Evolutionary conservation across 2,888 invertebrate species (phyloP), one percentile per base, ranked within the genome.

Genomic region (Eupelmus urozonus): DNA sequence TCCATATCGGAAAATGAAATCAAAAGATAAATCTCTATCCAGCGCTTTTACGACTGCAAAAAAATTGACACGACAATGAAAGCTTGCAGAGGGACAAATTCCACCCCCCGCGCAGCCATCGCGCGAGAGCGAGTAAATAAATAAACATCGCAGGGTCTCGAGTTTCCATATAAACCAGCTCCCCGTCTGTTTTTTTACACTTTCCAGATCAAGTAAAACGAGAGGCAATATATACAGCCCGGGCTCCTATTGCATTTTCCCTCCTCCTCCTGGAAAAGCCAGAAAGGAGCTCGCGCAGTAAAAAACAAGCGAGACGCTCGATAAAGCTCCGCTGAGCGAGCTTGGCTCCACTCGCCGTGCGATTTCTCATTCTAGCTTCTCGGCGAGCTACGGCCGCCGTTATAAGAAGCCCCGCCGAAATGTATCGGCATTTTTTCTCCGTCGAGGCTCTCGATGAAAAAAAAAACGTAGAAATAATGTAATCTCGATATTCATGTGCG

Each of bases 301-400:
- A 51, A 66, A 29, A 51, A 66, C 27, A 51, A 29, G 29, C 29
- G 29, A 53, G 20, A 11, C 62, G 40, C 16, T 34, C 29, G 5
- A 66, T 66, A 66, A 66, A 29, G 66, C 66, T 34, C 3, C 34
- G 51, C 7, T 55, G 9, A 34, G 9, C 9, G 9, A 34, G 9
- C 34, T n/a, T n/a, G n/a, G n/a, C n/a, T n/a, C n/a, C 18, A 18
- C 13, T 55, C 11, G 3, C n/a, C 49, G n/a, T 1, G 25, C 25
- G 66, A 51, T 34, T 29, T 18, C 40, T 63, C 63, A 34, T 62
- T n/a, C n/a, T n/a, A n/a, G n/a, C n/a, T n/a, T n/a, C n/a, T n/a
- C n/a, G n/a, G n/a, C n/a, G n/a, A n/a, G n/a, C n/a, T n/a, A n/a
- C n/a, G n/a, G n/a, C n/a, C n/a, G n/a, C n/a, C n/a, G n/a, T 13